Evolutionary conservation across 2,797 vertebrate species (phyloP), one percentile per base, ranked within the genome.

Genomic region (Stomatorhinus walkeri): DNA sequence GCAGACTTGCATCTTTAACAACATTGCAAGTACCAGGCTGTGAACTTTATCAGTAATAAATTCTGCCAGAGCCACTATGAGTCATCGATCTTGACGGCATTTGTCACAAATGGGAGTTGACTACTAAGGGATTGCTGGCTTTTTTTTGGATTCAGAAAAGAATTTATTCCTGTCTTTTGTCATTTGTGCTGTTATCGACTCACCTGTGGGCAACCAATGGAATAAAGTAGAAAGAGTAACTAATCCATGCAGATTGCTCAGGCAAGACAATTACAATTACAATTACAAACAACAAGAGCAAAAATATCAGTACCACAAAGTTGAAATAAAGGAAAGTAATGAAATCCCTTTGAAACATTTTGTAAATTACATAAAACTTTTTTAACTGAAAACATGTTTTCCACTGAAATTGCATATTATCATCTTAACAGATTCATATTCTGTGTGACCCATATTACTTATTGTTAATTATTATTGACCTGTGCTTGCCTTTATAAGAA

Each of bases 151-250:
- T 52, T 48, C 86, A 51, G 46, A 46, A 79, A 81, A 52, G 4
- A 46, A 52, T 72, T 72, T 89, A 85, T 36, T 56, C 54, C 12
- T 36, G 14, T 85, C 46, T 68, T 49, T 68, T 54, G 51, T 64
- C 22, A 85, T 76, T 7, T 14, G 85, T 85, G 61, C 46, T 46
- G 16, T 85, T 88, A 85, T 68, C 49, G 36, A 61, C 46, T 89
- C 76, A 72, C 76, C 76, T 54, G 86, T 36, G 46, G 12, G 9
- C 24, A 19, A 64, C 24, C 79, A 72, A 83, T 2, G 4, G 16
- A 87, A 72, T n/a, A 19, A 19, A 68, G 76, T 2, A 40, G 22
- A 88, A 89, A 85, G 87, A 46, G 76, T 88, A 85, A 89, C 84
- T 85, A 56, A 89, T 48, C 89, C 28, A 87, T 52, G 10, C 46